These are phyloP conservation scores for Margaritifera margaritifera DNA, from an alignment of 2,888 invertebrate species.

Conservation along the genomic window DNA sequence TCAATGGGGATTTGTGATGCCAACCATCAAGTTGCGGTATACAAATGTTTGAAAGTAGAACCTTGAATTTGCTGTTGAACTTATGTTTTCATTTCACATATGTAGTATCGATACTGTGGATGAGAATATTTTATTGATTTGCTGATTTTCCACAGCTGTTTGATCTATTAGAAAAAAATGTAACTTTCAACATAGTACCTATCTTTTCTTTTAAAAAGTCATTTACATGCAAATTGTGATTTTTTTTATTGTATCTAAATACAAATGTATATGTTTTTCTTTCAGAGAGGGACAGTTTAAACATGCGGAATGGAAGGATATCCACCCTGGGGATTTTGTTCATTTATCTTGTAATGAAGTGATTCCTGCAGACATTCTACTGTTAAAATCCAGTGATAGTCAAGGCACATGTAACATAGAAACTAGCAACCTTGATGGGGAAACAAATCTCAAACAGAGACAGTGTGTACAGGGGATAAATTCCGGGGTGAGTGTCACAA, in stretches of 20 bases:
- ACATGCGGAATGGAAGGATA: constrained; percentile 90
- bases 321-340: constrained; percentile 93
- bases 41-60: no score
- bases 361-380: constrained; percentile 94
- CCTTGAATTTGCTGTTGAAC: no score
- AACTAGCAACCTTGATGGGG: constrained; percentile 96
- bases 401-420: constrained; percentile 94
- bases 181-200: no score
- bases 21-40: no score
- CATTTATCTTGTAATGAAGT: constrained; percentile 97
- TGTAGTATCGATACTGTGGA: no score
- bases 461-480: constrained; percentile 86
- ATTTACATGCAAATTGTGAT: no score
- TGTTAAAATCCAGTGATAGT: constrained; percentile 90
- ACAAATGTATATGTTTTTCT: constrained; percentile 2
- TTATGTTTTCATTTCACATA: no score
- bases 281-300: constrained; percentile 72
- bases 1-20: no score
- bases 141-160: no score
- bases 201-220: no score
- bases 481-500: constrained; percentile 77
- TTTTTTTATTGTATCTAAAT: background rate
- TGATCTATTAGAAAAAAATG: no score
- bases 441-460: constrained; percentile 94
- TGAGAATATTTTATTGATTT: no score